Percentiles rank a stretch among this genome's conserved stretches.
Evolutionary conservation across 2,113 vertebrate genomes (phyloP).

Genomic region (Aptenodytes forsteri): DNA sequence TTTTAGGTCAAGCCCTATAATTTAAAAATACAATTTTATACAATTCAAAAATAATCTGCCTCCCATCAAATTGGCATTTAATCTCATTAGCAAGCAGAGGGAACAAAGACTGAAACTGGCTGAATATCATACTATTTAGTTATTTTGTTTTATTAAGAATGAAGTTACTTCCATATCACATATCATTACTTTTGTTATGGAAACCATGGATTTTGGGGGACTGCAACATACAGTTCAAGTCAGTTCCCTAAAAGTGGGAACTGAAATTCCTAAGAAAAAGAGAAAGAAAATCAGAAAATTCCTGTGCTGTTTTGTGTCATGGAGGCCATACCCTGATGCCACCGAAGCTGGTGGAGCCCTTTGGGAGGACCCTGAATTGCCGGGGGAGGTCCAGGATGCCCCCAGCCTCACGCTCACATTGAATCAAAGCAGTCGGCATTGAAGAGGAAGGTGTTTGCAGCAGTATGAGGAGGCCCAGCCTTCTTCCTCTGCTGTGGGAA

Average conservation of each 20-base stretch:
- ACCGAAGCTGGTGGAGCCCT: fast-evolving
- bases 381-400: background rate
- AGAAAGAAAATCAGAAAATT: background rate
- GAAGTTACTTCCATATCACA: background rate
- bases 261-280: background rate
- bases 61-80: background rate
- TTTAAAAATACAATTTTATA: background rate
- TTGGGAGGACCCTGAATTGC: background rate
- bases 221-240: background rate
- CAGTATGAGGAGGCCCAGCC: background rate
- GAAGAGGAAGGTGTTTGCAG: background rate
- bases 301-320: background rate
- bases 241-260: background rate
- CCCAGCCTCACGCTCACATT: background rate
- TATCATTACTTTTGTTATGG: background rate
- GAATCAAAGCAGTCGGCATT: background rate
- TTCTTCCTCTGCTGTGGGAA: constrained; percentile 38
- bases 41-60: background rate
- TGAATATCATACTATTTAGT: background rate
- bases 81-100: background rate
- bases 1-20: background rate
- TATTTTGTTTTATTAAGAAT: background rate
- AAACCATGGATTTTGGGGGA: background rate
- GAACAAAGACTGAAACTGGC: background rate
- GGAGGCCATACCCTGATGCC: background rate